phyloP scores from a whole-genome alignment of 53 echinoderm and acorn worm genomes.

The Patiria pectinifera region DNA sequence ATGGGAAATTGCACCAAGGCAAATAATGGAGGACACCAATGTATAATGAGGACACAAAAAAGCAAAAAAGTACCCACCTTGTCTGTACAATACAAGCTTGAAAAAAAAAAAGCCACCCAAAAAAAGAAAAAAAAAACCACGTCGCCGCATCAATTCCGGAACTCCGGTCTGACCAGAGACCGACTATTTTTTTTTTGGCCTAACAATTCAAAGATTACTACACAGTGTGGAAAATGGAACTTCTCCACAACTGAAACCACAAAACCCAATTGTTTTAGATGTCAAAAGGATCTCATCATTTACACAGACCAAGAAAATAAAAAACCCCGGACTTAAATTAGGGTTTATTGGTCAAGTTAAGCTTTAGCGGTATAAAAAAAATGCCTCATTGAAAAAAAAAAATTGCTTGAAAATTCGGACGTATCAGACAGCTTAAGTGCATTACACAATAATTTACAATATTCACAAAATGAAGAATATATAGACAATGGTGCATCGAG shows the following conservation, averaged over 20 bases:
- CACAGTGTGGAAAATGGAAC: background rate
- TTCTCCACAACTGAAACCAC: background rate
- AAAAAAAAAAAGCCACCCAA: too few species aligned
- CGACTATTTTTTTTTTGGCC: too few species aligned
- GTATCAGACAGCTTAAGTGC: background rate
- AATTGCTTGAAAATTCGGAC: background rate
- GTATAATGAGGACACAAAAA: too few species aligned
- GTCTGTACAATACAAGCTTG: too few species aligned
- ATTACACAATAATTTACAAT: conserved; percentile 13
- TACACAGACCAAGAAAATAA: background rate
- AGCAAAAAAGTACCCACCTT: too few species aligned
- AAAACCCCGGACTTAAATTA: background rate
- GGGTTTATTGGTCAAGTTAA: background rate
- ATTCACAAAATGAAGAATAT: conserved; percentile 7
- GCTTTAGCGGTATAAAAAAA: background rate
- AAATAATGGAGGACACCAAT: too few species aligned
- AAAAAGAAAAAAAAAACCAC: too few species aligned
- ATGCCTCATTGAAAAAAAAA: background rate
- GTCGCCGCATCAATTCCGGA: too few species aligned
- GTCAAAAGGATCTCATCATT: background rate
- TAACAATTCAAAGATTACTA: background rate
- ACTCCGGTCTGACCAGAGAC: too few species aligned
- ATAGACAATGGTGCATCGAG: background rate
- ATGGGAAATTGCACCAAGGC: too few species aligned
- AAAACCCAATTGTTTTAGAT: background rate